Conservation (phyloP, 1,140 invertebrate genomes). For the Charaxes varanes region DNA sequence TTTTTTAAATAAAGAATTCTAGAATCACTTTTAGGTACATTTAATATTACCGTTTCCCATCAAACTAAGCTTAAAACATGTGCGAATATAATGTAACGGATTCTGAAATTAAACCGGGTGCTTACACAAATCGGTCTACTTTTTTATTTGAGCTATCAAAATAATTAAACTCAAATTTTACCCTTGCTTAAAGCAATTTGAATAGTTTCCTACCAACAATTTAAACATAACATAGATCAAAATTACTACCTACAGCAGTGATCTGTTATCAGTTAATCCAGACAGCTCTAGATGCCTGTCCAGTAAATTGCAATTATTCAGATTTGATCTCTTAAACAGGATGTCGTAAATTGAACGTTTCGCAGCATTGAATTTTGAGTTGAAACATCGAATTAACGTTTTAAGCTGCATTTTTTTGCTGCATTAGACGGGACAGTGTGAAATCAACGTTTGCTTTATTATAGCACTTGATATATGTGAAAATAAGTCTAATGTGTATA, state of each 20-base stretch:
- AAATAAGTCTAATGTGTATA: conserved; percentile 1
- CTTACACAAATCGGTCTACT: too few relatives aligned
- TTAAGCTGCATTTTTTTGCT: conserved; percentile 19
- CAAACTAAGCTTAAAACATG: too few relatives aligned
- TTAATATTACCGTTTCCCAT: too few relatives aligned
- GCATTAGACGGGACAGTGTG: conserved; percentile 11
- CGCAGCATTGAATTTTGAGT: conserved; percentile 25
- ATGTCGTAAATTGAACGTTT: conserved; percentile 42
- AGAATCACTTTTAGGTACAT: too few relatives aligned
- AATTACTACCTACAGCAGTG: conserved; percentile 18
- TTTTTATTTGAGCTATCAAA: too few relatives aligned
- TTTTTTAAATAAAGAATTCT: too few relatives aligned
- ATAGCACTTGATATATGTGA: too few relatives aligned
- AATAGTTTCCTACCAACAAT: too few relatives aligned
- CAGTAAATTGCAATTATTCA: conserved; percentile 40
- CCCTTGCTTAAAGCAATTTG: too few relatives aligned
- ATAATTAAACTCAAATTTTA: too few relatives aligned
- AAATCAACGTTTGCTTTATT: conserved; percentile 10
- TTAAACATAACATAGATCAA: conserved; percentile 15
- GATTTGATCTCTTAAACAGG: conserved; percentile 51
- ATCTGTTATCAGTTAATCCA: conserved; percentile 20
- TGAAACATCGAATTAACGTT: conserved; percentile 22
- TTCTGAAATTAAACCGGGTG: too few relatives aligned
- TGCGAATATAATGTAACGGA: too few relatives aligned
- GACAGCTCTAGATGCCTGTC: conserved; percentile 29